These are phyloP conservation scores for Phanerotoma sp. DNA, from an alignment of 2,888 invertebrate genomes.

Conservation along the genomic window DNA sequence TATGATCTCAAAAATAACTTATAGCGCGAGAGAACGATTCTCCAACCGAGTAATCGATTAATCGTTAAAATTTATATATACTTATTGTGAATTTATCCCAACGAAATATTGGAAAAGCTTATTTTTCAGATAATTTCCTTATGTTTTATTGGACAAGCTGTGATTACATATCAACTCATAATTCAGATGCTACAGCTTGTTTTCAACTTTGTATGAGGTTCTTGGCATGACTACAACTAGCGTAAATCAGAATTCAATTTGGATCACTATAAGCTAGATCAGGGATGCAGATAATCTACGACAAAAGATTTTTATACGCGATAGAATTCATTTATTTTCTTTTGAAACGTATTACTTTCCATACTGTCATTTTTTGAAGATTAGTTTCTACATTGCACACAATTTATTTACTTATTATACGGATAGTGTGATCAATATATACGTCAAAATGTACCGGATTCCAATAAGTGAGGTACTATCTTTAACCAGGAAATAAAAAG, in stretches of 20 bases:
- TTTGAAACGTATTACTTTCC: too few species aligned
- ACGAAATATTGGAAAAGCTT: conserved; percentile 1
- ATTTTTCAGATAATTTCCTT: not conserved
- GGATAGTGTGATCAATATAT: too few species aligned
- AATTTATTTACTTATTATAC: too few species aligned
- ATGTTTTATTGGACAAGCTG: not conserved
- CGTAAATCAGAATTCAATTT: conserved; percentile 54
- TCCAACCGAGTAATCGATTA: conserved; percentile 32
- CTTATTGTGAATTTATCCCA: conserved; percentile 29
- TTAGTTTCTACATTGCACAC: too few species aligned
- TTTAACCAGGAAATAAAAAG: too few species aligned
- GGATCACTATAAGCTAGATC: conserved; percentile 32
- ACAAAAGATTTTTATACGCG: not conserved
- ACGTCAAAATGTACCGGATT: too few species aligned
- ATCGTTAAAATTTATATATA: conserved; percentile 26
- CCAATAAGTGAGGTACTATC: too few species aligned
- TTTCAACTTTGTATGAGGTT: not conserved
- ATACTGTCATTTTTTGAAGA: too few species aligned
- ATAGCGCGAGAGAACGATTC: conserved; percentile 27
- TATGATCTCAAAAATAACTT: conserved; percentile 53
- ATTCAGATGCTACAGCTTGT: not conserved
- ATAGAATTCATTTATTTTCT: not conserved
- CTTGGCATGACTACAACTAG: conserved; percentile 22
- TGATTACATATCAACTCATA: too few species aligned
- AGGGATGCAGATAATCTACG: conserved; percentile 17